Evolutionary conservation across 2,888 invertebrate species (phyloP), one percentile per base, ranked within the genome.

Genomic region (Galeopsomyia nigrocyanea): DNA sequence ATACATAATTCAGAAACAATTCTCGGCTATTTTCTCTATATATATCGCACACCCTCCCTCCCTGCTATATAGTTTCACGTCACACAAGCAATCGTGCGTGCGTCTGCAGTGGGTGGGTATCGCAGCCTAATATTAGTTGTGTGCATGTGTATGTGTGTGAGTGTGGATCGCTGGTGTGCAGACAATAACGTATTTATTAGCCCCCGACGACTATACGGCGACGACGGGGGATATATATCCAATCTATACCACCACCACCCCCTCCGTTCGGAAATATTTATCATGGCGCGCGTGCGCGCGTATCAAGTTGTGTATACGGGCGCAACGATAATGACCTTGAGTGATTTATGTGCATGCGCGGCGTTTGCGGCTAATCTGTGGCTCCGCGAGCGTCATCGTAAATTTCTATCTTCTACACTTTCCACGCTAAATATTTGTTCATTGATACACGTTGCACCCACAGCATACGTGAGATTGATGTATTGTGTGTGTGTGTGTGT

Each of bases 101-200:
- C 7, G 39, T 39, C 39, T 39, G 10, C n/a, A n/a, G n/a, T n/a
- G 7, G 10, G 39, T 1, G 39, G 39, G 39, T 39, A 39, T 39
- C 26, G 26, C 7, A 39, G 39, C 39, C 39, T 31, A 31, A n/a
- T n/a, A 26, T 26, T 39, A 39, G 39, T 39, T 39, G 39, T 39
- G 39, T 26, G 26, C 5, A 5, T 26, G 26, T 22, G 62, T 3
- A 22, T 7, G 22, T 14, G 16, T 22, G 31, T 17, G 13, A 53
- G 63, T 5, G 17, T 31, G 7, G 19, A 22, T 55, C n/a, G 22
- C 46, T 2, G 22, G 22, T 21, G 46, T 66, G 69, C 77, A 77
- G 80, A 81, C 80, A 81, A 81, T 81, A 80, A 81, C 81, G 77
- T 80, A 81, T 81, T 81, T 81, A 81, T 81, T 80, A 80, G 80